Evolutionary conservation across 2,888 invertebrate genomes (phyloP), one percentile per base, ranked within the genome.

Genomic region (Sphaerophoria rueppellii): DNA sequence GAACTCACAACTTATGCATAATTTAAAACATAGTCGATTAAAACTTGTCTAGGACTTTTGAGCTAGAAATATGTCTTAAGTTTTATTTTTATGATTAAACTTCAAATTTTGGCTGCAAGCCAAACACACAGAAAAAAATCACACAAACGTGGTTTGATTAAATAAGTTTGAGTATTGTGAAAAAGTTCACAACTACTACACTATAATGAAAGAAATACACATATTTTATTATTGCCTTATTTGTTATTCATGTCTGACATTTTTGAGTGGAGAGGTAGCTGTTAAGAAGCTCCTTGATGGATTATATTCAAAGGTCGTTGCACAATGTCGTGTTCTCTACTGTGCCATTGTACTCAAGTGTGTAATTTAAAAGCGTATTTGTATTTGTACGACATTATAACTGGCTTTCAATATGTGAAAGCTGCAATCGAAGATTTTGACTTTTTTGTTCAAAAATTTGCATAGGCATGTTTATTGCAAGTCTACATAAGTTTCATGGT

Each of bases 261-360:
- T 46, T 40, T 24, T 24, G 24, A 24, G 24, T 24, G 24, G 24
- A 52, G 52, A 65, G 60, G 48, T 55, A 14, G 46, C 16, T 76
- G 76, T 81, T 77, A 77, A 82, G 72, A 77, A 82, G 81, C 72
- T 82, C 77, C 81, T 82, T 82, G 67, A 82, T 54, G 77, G 70
- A 65, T 76, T 35, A 65, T 65, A 61, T 82, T 67, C 34, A 60
- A 77, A 82, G 81, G 81, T 72, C 77, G 60, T 65, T 76, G 43
- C 46, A 72, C 81, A 82, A 82, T 81, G 76, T 65, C 81, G 46
- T 58, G 37, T 81, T 76, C 70, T 24, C 24, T 24, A 24, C 24
- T 63, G 57, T 70, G 69, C 43, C 37, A 65, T 52, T 46, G 55
- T 40, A 63, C 37, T 61, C 9, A 24, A 24, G 24, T 24, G 24